These are phyloP conservation scores for Drosophila eugracilis DNA, from an alignment of 1,140 invertebrate species.

Conservation along the genomic window DNA sequence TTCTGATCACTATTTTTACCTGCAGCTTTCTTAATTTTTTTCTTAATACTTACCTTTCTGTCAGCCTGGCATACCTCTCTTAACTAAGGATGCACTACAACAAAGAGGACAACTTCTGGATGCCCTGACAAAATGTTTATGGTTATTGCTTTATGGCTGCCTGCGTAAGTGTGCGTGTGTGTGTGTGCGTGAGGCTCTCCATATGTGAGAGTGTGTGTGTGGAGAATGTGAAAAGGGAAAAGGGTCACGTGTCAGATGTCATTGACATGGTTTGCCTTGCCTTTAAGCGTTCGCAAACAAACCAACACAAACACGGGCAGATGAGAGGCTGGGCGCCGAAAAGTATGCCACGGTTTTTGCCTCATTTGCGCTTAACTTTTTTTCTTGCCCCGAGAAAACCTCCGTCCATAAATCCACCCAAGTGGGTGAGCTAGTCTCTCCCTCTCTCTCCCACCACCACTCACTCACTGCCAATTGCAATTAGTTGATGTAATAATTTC, in stretches of 20 bases:
- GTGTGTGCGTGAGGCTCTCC: constrained; percentile 3
- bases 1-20: no score
- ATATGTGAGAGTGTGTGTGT: constrained; percentile 9
- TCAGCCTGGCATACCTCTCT: constrained; percentile 1
- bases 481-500: constrained; percentile 62
- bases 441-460: not conserved
- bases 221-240: constrained; percentile 53
- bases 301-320: constrained; percentile 36
- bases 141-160: constrained; percentile 74
- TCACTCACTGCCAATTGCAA: constrained; percentile 52
- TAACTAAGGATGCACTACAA: constrained; percentile 4
- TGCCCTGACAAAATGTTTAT: constrained; percentile 74
- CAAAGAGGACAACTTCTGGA: constrained; percentile 33
- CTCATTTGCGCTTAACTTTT: constrained; percentile 65
- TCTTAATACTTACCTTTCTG: not conserved
- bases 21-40: no score
- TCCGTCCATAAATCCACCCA: not conserved
- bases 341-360: constrained; percentile 75
- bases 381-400: constrained; percentile 7
- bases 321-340: constrained; percentile 36
- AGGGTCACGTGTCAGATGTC: constrained; percentile 83
- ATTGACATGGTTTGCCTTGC: constrained; percentile 80
- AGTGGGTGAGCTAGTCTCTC: not conserved
- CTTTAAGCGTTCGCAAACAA: constrained; percentile 75
- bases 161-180: constrained; percentile 5